Conservation (phyloP, 2,888 invertebrate genomes). For the Drosophila paracracens region DNA sequence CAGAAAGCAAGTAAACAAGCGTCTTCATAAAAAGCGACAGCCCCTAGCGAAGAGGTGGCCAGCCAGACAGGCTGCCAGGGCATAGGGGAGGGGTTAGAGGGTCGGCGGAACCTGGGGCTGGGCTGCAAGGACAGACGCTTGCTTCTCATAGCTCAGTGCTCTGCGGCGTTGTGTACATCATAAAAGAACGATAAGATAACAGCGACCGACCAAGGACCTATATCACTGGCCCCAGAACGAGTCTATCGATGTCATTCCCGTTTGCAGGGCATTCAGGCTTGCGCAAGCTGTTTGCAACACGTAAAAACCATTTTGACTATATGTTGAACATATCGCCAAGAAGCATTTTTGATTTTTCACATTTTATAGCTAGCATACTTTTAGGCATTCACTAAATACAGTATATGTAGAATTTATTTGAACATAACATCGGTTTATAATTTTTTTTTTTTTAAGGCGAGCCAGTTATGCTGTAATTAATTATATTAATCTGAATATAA, state of each 20-base stretch:
- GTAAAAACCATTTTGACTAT: not conserved
- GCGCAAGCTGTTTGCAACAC: constrained; percentile 2
- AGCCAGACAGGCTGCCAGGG: constrained; percentile 20
- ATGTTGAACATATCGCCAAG: not conserved
- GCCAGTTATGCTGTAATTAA: not conserved
- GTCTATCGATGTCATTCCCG: constrained; percentile 1
- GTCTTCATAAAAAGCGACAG: constrained; percentile 78
- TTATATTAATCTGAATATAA: not conserved
- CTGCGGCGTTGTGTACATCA: constrained; percentile 76
- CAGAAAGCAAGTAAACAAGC: constrained; percentile 73
- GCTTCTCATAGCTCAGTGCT: constrained; percentile 56
- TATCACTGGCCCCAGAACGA: constrained; percentile 7
- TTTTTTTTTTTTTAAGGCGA: not conserved
- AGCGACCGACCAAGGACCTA: constrained; percentile 48
- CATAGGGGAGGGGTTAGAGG: not conserved
- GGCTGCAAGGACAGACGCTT: constrained; percentile 18
- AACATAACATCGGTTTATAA: not conserved
- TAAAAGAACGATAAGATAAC: constrained; percentile 79
- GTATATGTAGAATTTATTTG: not conserved
- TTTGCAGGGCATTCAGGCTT: constrained; percentile 16
- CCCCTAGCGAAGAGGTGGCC: constrained; percentile 26
- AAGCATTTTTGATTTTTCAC: not conserved
- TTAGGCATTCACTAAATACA: not conserved
- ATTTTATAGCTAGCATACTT: constrained; percentile 8
- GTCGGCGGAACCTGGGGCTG: not conserved